These are phyloP conservation scores for Prietella phreatophila DNA, from an alignment of 2,113 vertebrate genomes.

Conservation along the genomic window DNA sequence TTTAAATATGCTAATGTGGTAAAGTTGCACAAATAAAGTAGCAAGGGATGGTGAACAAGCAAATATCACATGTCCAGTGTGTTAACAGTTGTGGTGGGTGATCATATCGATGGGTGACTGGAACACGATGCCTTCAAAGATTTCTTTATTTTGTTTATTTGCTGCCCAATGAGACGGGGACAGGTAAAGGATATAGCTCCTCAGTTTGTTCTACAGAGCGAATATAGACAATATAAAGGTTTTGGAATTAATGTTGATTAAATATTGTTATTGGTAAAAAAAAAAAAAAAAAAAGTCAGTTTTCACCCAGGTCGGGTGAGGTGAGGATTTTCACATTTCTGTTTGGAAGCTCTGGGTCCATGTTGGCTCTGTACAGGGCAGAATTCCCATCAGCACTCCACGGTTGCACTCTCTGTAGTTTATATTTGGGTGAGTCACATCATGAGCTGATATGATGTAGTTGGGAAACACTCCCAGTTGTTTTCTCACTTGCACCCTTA, in stretches of 20 bases:
- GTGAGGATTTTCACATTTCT: background rate
- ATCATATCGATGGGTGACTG: background rate
- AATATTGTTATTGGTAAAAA: background rate
- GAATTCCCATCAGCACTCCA: background rate
- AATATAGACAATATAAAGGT: background rate
- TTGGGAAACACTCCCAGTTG: background rate
- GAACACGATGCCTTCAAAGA: background rate
- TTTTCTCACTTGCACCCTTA: background rate
- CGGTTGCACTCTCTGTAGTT: background rate
- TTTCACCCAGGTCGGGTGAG: background rate
- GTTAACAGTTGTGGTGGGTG: background rate
- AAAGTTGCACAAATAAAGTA: too few species aligned
- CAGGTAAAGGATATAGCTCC: background rate
- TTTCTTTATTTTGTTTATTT: background rate
- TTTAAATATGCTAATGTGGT: background rate
- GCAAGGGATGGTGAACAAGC: background rate
- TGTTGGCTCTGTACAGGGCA: background rate
- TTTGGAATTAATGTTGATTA: background rate
- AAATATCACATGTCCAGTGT: background rate
- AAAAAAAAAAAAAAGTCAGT: background rate
- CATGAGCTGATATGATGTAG: background rate
- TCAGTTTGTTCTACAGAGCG: background rate
- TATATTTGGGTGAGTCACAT: background rate
- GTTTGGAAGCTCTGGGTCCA: constrained; percentile 14
- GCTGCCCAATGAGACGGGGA: background rate